Percentiles rank a stretch among this genome's conserved stretches.
phyloP scores from a whole-genome alignment of 2,888 invertebrate genomes.

The Lycophotia porphyrea region DNA sequence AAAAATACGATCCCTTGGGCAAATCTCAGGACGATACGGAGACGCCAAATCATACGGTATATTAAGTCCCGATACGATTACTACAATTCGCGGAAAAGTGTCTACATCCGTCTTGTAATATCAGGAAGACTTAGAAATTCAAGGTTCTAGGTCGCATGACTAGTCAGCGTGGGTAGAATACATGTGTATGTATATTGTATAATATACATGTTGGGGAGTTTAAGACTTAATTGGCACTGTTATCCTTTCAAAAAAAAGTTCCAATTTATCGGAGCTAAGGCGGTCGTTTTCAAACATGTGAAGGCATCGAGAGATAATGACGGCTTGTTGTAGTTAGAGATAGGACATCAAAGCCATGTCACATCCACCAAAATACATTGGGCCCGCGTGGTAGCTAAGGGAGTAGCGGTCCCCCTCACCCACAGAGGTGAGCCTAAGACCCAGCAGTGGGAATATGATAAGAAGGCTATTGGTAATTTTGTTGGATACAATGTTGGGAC shows the following conservation, averaged over 20 bases:
- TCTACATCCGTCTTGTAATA: slow-evolving; percentile 32
- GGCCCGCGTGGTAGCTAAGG: not conserved
- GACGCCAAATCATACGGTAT: slow-evolving; percentile 46
- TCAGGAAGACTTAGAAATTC: slow-evolving; percentile 58
- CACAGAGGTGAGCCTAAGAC: not conserved
- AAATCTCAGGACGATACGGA: slow-evolving; percentile 7
- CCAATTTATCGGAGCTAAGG: not conserved
- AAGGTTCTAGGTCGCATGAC: slow-evolving; percentile 47
- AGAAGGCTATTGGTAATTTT: not conserved
- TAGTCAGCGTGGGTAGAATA: slow-evolving; percentile 15
- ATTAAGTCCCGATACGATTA: slow-evolving; percentile 48
- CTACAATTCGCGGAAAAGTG: slow-evolving; percentile 41
- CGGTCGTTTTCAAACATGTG: not conserved
- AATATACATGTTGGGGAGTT: not conserved
- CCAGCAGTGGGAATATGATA: not conserved
- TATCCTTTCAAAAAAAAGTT: not conserved
- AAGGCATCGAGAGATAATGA: not conserved
- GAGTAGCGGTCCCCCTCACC: not conserved
- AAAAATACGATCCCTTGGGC: slow-evolving; percentile 21
- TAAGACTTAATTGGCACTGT: slow-evolving; percentile 26
- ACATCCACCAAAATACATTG: not conserved
- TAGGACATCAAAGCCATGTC: not conserved
- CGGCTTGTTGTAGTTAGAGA: not conserved
- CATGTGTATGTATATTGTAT: slow-evolving; percentile 30
- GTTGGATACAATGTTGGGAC: not conserved